These are phyloP conservation scores for Onychomys leucogaster DNA, from an alignment of 2,797 vertebrate genomes.

Conservation along the genomic window DNA sequence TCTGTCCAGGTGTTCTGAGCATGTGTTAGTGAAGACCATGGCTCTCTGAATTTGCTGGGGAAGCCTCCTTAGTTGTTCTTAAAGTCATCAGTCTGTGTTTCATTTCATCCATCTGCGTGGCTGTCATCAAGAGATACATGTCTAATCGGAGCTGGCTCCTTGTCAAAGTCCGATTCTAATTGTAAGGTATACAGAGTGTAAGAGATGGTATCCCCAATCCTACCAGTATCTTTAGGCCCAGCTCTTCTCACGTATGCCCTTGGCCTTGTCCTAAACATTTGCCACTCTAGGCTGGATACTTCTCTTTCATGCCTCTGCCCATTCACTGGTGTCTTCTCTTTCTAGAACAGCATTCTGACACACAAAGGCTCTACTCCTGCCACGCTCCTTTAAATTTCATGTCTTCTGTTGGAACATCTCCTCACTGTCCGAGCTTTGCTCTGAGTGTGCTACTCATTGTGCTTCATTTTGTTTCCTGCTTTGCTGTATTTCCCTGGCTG, in stretches of 20 bases:
- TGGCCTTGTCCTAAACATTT: background rate
- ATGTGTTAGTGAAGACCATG: background rate
- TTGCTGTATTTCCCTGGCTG: background rate
- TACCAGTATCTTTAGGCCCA: background rate
- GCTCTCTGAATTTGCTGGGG: background rate
- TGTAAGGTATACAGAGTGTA: too few species aligned
- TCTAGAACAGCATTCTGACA: background rate
- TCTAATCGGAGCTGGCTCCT: background rate
- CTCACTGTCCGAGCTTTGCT: background rate
- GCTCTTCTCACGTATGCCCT: background rate
- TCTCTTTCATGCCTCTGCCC: background rate
- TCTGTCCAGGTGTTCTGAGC: background rate
- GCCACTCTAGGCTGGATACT: background rate
- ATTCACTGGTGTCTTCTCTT: background rate
- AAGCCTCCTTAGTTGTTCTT: background rate
- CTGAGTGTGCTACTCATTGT: background rate
- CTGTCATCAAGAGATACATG: background rate
- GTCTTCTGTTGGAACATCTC: background rate
- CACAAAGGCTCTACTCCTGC: background rate
- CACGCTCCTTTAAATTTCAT: background rate
- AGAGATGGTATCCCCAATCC: too few species aligned
- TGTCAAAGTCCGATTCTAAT: background rate
- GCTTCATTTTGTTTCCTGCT: background rate
- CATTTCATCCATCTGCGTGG: background rate
- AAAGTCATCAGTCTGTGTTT: background rate